phyloP scores from a whole-genome alignment of 1,140 invertebrate genomes.

The Ladona fulva region DNA sequence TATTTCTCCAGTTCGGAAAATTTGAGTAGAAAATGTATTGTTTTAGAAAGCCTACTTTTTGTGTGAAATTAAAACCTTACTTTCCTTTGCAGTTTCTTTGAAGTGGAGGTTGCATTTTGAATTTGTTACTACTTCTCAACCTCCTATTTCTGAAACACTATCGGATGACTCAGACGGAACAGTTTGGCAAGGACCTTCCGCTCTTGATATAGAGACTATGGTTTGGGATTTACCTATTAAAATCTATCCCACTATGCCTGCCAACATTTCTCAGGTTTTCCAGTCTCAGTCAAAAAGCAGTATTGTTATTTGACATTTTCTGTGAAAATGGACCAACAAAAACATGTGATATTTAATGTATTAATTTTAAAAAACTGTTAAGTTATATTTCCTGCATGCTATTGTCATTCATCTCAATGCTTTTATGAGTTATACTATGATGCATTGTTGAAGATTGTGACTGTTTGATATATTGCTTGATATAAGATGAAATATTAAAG shows the following conservation, averaged over 20 bases:
- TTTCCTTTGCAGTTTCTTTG: constrained; percentile 56
- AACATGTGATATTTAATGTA: neutral
- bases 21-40: too few relatives aligned
- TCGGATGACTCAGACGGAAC: constrained; percentile 34
- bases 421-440: too few relatives aligned
- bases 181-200: constrained; percentile 73
- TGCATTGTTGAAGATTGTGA: too few relatives aligned
- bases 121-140: constrained; percentile 72
- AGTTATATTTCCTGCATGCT: too few relatives aligned
- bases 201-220: constrained; percentile 91
- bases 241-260: constrained; percentile 80
- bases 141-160: constrained; percentile 20
- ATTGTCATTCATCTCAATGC: too few relatives aligned
- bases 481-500: too few relatives aligned
- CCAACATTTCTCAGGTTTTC: constrained; percentile 56
- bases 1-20: too few relatives aligned
- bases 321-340: neutral
- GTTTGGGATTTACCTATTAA: constrained; percentile 93
- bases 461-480: too few relatives aligned
- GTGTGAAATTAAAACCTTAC: constrained; percentile 18
- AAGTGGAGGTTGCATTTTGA: constrained; percentile 94
- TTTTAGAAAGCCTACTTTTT: too few relatives aligned
- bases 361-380: too few relatives aligned
- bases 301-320: constrained; percentile 24
- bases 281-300: constrained; percentile 29